phyloP scores from a whole-genome alignment of 35 echinoderm and acorn worm species.

The Apostichopus californicus region DNA sequence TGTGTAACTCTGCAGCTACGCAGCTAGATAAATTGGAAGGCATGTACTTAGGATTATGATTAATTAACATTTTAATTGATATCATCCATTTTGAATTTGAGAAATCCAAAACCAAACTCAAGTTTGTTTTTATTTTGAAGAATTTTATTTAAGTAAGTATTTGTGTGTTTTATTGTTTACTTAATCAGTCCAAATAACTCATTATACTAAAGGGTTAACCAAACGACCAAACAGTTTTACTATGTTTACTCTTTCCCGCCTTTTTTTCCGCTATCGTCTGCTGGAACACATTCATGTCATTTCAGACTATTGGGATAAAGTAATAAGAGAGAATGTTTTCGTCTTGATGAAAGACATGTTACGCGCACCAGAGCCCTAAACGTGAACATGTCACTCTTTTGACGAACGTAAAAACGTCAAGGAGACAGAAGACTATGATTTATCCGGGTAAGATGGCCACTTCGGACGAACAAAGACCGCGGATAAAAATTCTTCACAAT shows the following conservation, averaged over 20 bases:
- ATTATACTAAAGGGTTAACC: too few species aligned
- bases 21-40: too few species aligned
- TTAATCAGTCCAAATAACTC: too few species aligned
- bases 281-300: not conserved
- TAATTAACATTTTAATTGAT: too few species aligned
- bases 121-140: too few species aligned
- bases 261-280: not conserved
- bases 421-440: constrained; percentile 20
- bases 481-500: constrained; percentile 37
- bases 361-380: not conserved
- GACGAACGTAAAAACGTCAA: constrained; percentile 31
- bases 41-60: too few species aligned
- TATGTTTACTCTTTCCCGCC: not conserved
- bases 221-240: too few species aligned
- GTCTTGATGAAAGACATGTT: not conserved
- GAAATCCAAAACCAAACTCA: too few species aligned
- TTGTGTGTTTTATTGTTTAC: too few species aligned
- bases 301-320: not conserved
- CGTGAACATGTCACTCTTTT: not conserved
- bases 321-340: constrained; percentile 15
- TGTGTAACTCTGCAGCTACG: too few species aligned
- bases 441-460: constrained; percentile 36
- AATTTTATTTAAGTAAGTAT: too few species aligned
- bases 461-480: constrained; percentile 24
- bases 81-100: too few species aligned